Conservation (phyloP, 2,113 vertebrate species). For the Fregata magnificens region DNA sequence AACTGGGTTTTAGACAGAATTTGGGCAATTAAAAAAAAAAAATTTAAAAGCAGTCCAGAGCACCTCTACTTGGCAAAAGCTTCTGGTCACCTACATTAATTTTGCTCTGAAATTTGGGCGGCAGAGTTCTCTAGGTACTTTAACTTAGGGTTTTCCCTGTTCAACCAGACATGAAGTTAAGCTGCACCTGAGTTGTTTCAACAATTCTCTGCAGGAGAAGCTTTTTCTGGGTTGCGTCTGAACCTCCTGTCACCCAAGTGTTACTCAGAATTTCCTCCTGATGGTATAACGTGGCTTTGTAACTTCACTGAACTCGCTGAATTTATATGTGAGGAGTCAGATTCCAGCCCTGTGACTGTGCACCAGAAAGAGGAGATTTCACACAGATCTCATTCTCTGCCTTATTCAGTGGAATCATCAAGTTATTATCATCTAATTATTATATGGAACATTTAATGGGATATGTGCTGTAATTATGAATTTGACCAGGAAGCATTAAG, state of each 20-base stretch:
- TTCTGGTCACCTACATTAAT: neutral
- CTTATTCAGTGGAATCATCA: neutral
- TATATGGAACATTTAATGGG: slow-evolving; percentile 30
- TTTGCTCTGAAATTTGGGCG: neutral
- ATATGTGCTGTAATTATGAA: neutral
- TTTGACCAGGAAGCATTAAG: slow-evolving; percentile 9
- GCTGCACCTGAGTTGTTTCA: neutral
- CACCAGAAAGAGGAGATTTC: neutral
- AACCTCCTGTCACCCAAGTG: neutral
- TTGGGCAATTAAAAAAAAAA: neutral
- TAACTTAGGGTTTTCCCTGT: neutral
- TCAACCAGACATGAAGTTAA: neutral
- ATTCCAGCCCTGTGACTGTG: neutral
- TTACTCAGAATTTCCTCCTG: neutral
- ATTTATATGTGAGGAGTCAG: neutral
- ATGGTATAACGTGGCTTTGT: neutral
- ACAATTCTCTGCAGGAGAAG: neutral
- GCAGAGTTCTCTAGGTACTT: neutral
- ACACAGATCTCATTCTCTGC: neutral
- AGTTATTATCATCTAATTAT: neutral
- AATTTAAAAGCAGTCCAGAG: neutral
- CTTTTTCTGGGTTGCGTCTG: neutral
- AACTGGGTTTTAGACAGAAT: neutral
- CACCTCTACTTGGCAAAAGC: neutral
- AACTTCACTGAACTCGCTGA: neutral